These are phyloP conservation scores for Formica exsecta DNA, from an alignment of 1,140 invertebrate species.

Conservation along the genomic window DNA sequence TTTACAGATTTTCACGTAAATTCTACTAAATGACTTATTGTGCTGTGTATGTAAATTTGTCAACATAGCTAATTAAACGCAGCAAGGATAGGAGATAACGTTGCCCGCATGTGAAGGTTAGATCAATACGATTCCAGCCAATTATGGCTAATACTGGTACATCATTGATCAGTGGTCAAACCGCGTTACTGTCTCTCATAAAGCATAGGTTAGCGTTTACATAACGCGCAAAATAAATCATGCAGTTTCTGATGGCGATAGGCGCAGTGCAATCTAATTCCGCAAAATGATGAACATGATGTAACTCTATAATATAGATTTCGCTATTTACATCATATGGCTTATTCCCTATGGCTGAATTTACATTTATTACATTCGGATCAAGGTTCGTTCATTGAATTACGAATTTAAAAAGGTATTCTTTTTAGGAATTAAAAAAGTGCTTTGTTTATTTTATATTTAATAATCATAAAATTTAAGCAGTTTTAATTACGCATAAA, in stretches of 20 bases:
- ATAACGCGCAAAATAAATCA: slow-evolving; percentile 61
- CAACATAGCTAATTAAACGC: slow-evolving; percentile 57
- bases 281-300: slow-evolving; percentile 53
- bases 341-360: slow-evolving; percentile 3
- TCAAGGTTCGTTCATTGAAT: slow-evolving; percentile 7
- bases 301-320: slow-evolving; percentile 58
- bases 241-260: slow-evolving; percentile 61
- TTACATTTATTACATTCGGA: background rate
- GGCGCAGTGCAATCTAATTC: slow-evolving; percentile 53
- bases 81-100: slow-evolving; percentile 34
- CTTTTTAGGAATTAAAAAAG: background rate
- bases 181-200: slow-evolving; percentile 68
- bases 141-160: slow-evolving; percentile 61
- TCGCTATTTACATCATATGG: slow-evolving; percentile 48
- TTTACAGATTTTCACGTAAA: background rate
- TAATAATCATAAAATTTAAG: background rate
- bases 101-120: slow-evolving; percentile 52
- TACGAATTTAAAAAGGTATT: background rate
- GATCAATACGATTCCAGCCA: slow-evolving; percentile 65
- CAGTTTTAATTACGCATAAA: background rate
- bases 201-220: slow-evolving; percentile 68
- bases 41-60: slow-evolving; percentile 34
- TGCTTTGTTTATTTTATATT: background rate
- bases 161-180: slow-evolving; percentile 69
- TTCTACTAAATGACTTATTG: slow-evolving; percentile 36